A percentile compares a stretch with the other conserved stretches of the same genome.
Conservation (phyloP, 1,140 invertebrate genomes). For the Dendrolimus kikuchii region DNA sequence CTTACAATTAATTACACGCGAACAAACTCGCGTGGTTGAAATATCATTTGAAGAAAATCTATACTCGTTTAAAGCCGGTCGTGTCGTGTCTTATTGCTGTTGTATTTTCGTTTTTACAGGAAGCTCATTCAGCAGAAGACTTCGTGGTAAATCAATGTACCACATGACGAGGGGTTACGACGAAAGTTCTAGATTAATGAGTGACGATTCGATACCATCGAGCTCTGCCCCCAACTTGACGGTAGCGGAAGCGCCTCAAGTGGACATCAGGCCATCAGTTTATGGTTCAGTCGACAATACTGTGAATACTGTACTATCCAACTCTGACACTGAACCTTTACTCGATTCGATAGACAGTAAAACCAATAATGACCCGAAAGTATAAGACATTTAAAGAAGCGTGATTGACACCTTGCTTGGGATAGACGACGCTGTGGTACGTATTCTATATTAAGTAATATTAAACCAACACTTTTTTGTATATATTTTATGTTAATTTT, state of each 20-base stretch:
- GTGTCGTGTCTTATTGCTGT: no score
- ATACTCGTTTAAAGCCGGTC: no score
- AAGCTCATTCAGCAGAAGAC: conserved; percentile 80
- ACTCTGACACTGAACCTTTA: conserved; percentile 47
- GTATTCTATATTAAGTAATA: not conserved
- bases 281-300: conserved; percentile 58
- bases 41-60: conserved; percentile 1
- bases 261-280: conserved; percentile 37
- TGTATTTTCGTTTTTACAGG: conserved; percentile 39
- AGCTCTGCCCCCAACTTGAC: conserved; percentile 54
- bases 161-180: conserved; percentile 78
- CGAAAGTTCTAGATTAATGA: conserved; percentile 66
- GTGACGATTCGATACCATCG: conserved; percentile 36
- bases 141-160: conserved; percentile 81
- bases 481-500: no score
- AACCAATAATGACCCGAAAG: conserved; percentile 31
- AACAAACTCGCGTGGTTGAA: not conserved
- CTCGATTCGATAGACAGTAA: conserved; percentile 23
- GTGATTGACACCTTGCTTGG: conserved; percentile 6
- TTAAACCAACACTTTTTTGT: no score
- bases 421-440: conserved; percentile 7
- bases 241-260: conserved; percentile 37
- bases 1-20: no score
- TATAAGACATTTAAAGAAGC: conserved; percentile 17
- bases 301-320: conserved; percentile 23